Evolutionary conservation across 2,888 invertebrate genomes (phyloP).

Genomic region (Cancer borealis): DNA sequence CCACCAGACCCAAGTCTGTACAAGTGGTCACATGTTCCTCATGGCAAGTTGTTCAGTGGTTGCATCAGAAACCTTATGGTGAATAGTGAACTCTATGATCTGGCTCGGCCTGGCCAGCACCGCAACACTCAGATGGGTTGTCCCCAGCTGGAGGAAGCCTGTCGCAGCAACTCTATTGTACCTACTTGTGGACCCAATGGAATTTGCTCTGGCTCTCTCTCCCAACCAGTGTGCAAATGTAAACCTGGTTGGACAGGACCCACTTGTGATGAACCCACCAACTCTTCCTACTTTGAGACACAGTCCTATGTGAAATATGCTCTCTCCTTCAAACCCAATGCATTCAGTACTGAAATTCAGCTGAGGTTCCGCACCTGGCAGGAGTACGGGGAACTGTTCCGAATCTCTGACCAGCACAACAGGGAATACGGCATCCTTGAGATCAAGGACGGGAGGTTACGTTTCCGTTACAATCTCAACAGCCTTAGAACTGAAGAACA

Average conservation of each 20-base stretch:
- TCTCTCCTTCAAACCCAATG: constrained; percentile 94
- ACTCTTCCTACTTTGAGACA: constrained; percentile 94
- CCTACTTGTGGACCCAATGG: constrained; percentile 92
- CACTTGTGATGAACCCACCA: constrained; percentile 90
- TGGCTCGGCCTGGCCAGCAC: constrained; percentile 94
- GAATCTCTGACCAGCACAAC: constrained; percentile 96
- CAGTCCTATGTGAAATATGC: constrained; percentile 99
- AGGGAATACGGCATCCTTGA: constrained; percentile 94
- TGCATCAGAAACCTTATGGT: constrained; percentile 97
- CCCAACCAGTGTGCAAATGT: constrained; percentile 90
- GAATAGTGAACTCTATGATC: constrained; percentile 95
- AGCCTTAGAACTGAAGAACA: constrained; percentile 93
- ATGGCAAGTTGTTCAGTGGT: constrained; percentile 94
- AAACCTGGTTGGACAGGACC: constrained; percentile 91
- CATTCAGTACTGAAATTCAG: constrained; percentile 95
- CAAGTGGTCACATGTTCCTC: constrained; percentile 93
- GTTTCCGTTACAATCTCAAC: constrained; percentile 89
- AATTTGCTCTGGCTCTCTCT: constrained; percentile 93
- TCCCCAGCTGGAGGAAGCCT: constrained; percentile 94
- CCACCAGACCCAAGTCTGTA: constrained; percentile 90
- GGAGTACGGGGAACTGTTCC: constrained; percentile 94
- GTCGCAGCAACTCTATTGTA: constrained; percentile 90
- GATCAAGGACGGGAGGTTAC: constrained; percentile 77
- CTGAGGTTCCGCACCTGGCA: constrained; percentile 95
- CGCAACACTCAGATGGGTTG: constrained; percentile 92